Evolutionary conservation across 2,888 invertebrate genomes (phyloP).

Genomic region (Ophion slaviceki): DNA sequence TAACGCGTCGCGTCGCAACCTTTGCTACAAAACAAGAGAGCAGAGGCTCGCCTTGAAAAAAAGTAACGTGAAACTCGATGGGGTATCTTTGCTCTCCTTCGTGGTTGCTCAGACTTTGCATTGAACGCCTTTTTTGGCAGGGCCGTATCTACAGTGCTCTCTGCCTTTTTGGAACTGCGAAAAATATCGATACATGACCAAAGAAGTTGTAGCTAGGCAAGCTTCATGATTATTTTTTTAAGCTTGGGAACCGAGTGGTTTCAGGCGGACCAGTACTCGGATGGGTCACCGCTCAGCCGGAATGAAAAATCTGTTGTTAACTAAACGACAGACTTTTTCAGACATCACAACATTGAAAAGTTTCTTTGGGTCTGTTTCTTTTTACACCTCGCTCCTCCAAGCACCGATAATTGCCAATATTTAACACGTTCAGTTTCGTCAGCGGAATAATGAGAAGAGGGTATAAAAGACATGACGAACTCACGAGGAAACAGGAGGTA

Average conservation of each 20-base stretch:
- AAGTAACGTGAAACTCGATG: conserved; percentile 1
- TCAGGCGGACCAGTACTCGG: not conserved
- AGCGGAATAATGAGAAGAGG: not conserved
- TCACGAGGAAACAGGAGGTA: conserved; percentile 20
- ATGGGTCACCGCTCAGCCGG: not conserved
- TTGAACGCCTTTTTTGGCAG: not conserved
- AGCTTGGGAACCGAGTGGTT: not conserved
- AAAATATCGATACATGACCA: too few species aligned
- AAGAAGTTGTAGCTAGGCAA: too few species aligned
- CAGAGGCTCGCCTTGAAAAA: not conserved
- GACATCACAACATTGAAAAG: not conserved
- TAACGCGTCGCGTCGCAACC: not conserved
- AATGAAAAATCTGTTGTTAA: not conserved
- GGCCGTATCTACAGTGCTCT: not conserved
- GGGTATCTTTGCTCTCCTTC: not conserved
- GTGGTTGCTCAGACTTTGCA: not conserved
- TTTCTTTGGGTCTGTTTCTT: not conserved
- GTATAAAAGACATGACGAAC: not conserved
- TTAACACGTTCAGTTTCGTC: not conserved
- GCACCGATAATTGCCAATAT: not conserved
- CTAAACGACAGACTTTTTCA: not conserved
- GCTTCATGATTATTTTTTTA: not conserved
- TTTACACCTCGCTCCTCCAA: not conserved
- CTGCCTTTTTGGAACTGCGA: too few species aligned
- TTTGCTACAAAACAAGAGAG: conserved; percentile 16